phyloP scores from a whole-genome alignment of 2,113 vertebrate genomes.

The Protobothrops flavoviridis region DNA sequence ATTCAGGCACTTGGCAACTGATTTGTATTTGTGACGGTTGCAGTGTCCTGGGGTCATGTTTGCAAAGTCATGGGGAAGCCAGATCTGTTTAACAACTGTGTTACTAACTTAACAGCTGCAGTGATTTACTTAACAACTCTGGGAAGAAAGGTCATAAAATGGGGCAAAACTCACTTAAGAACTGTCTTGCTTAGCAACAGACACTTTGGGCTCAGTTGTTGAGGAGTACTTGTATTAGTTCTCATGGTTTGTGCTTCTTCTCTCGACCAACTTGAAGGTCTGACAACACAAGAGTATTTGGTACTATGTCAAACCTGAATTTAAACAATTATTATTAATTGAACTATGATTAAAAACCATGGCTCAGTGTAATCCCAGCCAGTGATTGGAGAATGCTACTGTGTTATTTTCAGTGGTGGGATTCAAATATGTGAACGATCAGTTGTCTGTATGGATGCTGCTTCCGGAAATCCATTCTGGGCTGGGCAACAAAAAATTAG shows the following conservation, averaged over 20 bases:
- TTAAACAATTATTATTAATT: neutral
- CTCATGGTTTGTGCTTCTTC: neutral
- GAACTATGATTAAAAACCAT: neutral
- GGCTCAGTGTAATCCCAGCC: neutral
- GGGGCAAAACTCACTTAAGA: neutral
- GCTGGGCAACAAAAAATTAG: too few relatives aligned
- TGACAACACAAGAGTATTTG: neutral
- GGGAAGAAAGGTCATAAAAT: neutral
- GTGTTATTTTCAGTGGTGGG: too few relatives aligned
- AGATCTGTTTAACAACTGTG: too few relatives aligned
- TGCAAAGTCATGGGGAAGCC: too few relatives aligned
- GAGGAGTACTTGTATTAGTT: neutral
- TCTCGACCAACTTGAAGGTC: neutral
- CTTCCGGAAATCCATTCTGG: too few relatives aligned
- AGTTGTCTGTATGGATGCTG: too few relatives aligned
- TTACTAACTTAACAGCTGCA: too few relatives aligned
- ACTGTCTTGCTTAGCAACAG: neutral
- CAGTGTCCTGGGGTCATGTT: too few relatives aligned
- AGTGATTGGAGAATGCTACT: neutral
- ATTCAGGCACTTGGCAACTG: too few relatives aligned
- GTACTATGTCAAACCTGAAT: neutral
- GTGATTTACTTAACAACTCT: too few relatives aligned
- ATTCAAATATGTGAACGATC: too few relatives aligned
- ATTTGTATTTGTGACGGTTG: too few relatives aligned
- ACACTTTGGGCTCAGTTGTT: neutral